Evolutionary conservation across 2,888 invertebrate species (phyloP).

Genomic region (Tenthredo distinguenda): DNA sequence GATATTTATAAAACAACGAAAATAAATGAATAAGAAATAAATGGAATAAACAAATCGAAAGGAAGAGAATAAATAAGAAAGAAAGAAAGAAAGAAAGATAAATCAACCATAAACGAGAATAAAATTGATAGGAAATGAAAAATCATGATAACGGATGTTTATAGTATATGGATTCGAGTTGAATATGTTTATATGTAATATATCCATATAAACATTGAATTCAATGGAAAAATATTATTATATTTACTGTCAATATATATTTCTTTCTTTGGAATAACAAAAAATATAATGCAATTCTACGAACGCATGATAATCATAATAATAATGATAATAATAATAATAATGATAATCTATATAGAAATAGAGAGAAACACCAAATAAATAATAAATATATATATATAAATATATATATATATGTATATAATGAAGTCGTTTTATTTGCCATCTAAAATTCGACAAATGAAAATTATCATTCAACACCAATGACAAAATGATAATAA

Average conservation of each 20-base stretch:
- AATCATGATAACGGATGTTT: conserved; percentile 1
- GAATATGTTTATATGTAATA: not conserved
- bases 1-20: not conserved
- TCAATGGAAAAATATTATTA: not conserved
- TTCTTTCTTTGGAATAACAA: not conserved
- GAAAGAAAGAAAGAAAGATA: not conserved
- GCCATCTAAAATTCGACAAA: conserved; percentile 1
- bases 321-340: not conserved
- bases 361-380: conserved; percentile 18
- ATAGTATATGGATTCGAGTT: not conserved
- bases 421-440: not conserved
- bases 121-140: not conserved
- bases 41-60: not conserved
- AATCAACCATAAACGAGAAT: not conserved
- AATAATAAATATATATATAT: conserved; percentile 18
- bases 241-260: not conserved
- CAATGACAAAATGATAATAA: conserved; percentile 15
- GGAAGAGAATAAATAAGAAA: not conserved
- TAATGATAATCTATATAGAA: not conserved
- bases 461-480: conserved; percentile 10
- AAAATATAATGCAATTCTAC: not conserved
- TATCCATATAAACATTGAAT: not conserved
- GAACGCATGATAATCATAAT: not conserved
- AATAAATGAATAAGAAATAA: not conserved
- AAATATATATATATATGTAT: conserved; percentile 1